Percentiles rank a stretch among this genome's conserved stretches.
Conservation (phyloP, 2,797 vertebrate species). For the Lutjanus campechanus region DNA sequence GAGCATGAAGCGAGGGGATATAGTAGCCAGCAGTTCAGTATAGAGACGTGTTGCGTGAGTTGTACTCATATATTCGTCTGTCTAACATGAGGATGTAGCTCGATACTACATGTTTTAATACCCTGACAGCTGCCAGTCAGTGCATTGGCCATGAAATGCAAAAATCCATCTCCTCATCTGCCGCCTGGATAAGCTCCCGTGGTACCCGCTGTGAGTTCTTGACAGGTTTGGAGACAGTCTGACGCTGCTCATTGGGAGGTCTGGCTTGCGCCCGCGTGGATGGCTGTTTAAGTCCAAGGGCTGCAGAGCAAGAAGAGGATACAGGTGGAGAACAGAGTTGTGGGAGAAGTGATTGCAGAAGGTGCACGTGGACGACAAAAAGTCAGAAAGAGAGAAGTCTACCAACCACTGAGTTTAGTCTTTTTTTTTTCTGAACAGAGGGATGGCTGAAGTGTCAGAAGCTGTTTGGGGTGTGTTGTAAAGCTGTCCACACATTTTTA, state of each 20-base stretch:
- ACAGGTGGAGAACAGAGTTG: conserved; percentile 69
- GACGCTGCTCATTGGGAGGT: conserved; percentile 51
- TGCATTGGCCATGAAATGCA: conserved; percentile 38
- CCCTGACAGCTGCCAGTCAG: conserved; percentile 63
- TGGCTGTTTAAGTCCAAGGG: conserved; percentile 29
- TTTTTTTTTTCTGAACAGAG: background rate
- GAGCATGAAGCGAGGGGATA: background rate
- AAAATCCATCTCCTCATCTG: conserved; percentile 51
- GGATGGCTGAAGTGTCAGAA: background rate
- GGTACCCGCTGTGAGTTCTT: conserved; percentile 48
- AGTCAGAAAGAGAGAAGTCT: background rate
- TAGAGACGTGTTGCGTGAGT: background rate
- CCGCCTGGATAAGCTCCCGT: conserved; percentile 41
- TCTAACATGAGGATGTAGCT: conserved; percentile 3
- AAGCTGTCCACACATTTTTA: too few relatives aligned
- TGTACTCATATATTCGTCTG: background rate
- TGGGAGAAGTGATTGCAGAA: conserved; percentile 29
- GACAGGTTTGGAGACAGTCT: conserved; percentile 63
- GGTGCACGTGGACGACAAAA: background rate
- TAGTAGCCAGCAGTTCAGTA: background rate
- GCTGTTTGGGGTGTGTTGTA: background rate
- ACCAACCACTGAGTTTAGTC: background rate
- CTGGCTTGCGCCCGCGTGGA: conserved; percentile 42
- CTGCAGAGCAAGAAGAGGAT: conserved; percentile 32
- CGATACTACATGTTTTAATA: background rate